Conservation (phyloP, 2,113 vertebrate species). For the Rattus rattus region DNA sequence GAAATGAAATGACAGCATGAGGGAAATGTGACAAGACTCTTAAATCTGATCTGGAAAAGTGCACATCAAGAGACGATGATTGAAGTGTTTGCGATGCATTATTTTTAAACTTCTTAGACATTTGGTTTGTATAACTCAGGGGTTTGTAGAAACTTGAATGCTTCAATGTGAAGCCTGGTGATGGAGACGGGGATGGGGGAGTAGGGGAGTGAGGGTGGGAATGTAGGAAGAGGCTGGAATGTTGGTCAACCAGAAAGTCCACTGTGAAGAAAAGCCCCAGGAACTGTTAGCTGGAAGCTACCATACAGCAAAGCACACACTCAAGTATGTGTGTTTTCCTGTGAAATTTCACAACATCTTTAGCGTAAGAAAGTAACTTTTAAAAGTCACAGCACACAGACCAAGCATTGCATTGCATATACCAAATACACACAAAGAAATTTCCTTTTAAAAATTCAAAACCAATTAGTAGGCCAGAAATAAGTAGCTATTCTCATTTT, state of each 20-base stretch:
- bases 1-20: neutral
- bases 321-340: neutral
- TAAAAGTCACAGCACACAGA: neutral
- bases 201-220: too few species aligned
- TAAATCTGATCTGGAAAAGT: neutral
- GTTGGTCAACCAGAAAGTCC: neutral
- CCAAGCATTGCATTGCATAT: neutral
- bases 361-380: slow-evolving; percentile 6
- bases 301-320: neutral
- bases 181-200: neutral
- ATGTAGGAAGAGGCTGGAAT: neutral
- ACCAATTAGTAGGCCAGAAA: neutral
- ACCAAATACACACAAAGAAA: neutral
- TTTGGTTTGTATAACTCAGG: neutral
- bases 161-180: neutral
- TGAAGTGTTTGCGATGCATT: neutral
- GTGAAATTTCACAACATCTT: neutral
- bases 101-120: neutral
- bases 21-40: neutral
- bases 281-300: too few species aligned
- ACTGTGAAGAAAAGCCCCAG: neutral
- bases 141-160: neutral
- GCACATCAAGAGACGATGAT: neutral
- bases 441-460: neutral
- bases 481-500: neutral